Base-by-base conservation (phyloP, 2,888 invertebrate genomes). In the Hemithea aestivaria region DNA sequence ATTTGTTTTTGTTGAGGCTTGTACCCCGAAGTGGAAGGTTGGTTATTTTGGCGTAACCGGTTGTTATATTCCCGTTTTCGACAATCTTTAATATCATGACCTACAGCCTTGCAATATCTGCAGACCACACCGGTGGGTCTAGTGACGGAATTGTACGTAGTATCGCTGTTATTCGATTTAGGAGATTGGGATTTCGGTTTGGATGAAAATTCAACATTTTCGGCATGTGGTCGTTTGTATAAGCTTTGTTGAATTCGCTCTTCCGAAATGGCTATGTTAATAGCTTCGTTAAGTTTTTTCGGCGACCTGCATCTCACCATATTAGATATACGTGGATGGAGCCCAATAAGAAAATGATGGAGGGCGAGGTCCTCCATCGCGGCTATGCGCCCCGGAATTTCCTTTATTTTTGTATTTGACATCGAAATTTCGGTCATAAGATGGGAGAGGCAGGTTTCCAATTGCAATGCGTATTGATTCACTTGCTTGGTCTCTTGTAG, bases 401-500 rank as follows among this genome's bases (percentile, higher is more conserved):
- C 47, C 10, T 10, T 23, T 27, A 3, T 10, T 24, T 42, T 53
- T 44, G 2, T 26, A 12, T 40, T 35, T 0, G 50, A 45, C 1
- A 61, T 6, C 0, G 53, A 39, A 0, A 63, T 43, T 28, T 61
- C 56, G 0, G 54, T 61, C 1, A 60, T 16, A 1, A 63, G 11
- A 43, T 59, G 42, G 2, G 57, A 56, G 0, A 59, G 24, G 7
- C 32, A 52, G 0, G 59, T 54, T 34, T 62, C 59, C 0, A 58
- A 11, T 4, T 47, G 20, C 1, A 60, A 16, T 0, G 61, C 11
- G 33, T 33, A 63, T 10, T 54, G 54, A 12, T 34, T 51, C 0
- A 61, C 56, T 23, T 59, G 59, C 24, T 34, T 51, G 21, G 49
- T 30, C 9, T 56, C 51, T 32, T 57, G 56, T 0, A 62, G 25